These are phyloP conservation scores for Saguinus midas DNA, from an alignment of 2,113 vertebrate genomes.

Conservation along the genomic window DNA sequence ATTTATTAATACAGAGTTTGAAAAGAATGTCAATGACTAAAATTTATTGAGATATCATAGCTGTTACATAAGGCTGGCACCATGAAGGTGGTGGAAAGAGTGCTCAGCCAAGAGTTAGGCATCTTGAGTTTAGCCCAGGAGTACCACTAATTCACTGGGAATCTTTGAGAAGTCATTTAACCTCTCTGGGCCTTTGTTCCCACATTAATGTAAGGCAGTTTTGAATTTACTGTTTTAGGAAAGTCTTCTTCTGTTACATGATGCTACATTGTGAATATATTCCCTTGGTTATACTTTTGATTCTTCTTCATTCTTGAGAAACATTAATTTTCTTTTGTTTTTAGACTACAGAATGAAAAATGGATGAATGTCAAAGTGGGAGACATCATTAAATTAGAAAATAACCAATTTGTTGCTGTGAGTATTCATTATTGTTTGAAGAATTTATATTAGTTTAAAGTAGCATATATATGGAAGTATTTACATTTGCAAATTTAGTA, in stretches of 20 bases:
- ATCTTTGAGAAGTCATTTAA: neutral
- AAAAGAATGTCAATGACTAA: slow-evolving; percentile 17
- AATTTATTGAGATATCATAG: neutral
- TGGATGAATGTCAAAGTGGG: slow-evolving; percentile 84
- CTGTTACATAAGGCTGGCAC: neutral
- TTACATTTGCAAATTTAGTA: slow-evolving; percentile 44
- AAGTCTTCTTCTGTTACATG: neutral
- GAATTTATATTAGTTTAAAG: slow-evolving; percentile 2
- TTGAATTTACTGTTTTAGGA: neutral
- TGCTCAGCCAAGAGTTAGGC: neutral
- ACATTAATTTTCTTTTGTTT: slow-evolving; percentile 37
- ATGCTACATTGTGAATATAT: neutral
- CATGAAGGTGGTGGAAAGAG: neutral
- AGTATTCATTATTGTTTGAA: slow-evolving; percentile 72
- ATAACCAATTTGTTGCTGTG: slow-evolving; percentile 88
- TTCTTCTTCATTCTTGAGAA: slow-evolving; percentile 1
- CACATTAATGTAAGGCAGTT: neutral
- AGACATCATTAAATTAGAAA: slow-evolving; percentile 84
- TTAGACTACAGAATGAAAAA: slow-evolving; percentile 83
- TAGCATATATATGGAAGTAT: neutral
- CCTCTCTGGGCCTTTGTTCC: neutral
- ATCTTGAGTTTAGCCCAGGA: neutral
- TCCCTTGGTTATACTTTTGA: neutral
- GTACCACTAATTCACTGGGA: neutral
- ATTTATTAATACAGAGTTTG: slow-evolving; percentile 30